Evolutionary conservation across 2,797 vertebrate genomes (phyloP).

Genomic region (Sebastes diaconus): DNA sequence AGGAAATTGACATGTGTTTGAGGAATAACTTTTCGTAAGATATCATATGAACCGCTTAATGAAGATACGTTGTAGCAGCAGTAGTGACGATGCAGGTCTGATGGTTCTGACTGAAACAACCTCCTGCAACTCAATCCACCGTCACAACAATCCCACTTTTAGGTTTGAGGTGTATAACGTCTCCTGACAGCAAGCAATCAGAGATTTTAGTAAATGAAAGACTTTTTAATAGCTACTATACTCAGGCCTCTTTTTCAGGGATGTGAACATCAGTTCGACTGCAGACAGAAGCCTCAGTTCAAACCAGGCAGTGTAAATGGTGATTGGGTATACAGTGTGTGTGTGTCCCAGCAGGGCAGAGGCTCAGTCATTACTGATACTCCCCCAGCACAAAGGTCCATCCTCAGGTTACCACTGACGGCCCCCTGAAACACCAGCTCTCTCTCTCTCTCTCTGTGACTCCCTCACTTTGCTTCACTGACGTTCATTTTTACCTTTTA

Average conservation of each 20-base stretch:
- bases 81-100: not conserved
- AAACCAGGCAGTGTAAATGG: not conserved
- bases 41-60: too few species aligned
- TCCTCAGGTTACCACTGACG: conserved; percentile 80
- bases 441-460: conserved; percentile 1
- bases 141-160: not conserved
- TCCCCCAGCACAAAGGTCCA: conserved; percentile 73
- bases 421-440: conserved; percentile 66
- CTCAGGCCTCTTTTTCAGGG: not conserved
- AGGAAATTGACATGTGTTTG: too few species aligned
- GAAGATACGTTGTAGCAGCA: not conserved
- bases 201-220: too few species aligned
- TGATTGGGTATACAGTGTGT: conserved; percentile 27
- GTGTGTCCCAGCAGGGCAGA: conserved; percentile 51
- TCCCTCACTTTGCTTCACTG: not conserved
- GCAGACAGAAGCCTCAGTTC: not conserved
- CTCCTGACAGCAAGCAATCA: too few species aligned
- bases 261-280: not conserved
- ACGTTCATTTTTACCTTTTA: not conserved
- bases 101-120: not conserved
- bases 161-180: not conserved
- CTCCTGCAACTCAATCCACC: not conserved
- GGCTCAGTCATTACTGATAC: conserved; percentile 80
- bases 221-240: not conserved
- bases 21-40: too few species aligned